A percentile compares a stretch with the other conserved stretches of the same genome.
phyloP scores from a whole-genome alignment of 2,113 vertebrate genomes.

The Aviceda subcristata region DNA sequence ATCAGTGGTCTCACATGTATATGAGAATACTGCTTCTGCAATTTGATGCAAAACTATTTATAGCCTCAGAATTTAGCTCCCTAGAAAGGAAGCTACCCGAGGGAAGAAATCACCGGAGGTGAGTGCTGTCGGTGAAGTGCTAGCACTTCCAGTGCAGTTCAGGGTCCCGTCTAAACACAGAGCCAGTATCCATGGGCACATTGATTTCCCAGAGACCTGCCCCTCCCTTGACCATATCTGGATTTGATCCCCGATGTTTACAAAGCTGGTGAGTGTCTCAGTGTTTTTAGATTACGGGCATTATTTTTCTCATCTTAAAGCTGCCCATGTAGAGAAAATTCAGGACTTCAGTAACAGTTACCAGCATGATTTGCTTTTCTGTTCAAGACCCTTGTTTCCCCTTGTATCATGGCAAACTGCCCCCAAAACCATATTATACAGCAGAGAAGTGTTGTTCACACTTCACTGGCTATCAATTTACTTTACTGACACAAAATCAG shows the following conservation, averaged over 20 bases:
- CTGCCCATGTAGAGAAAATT: constrained; percentile 74
- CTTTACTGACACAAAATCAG: too few relatives aligned
- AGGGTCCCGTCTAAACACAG: neutral
- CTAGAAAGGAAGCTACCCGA: neutral
- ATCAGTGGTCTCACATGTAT: neutral
- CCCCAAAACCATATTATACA: too few relatives aligned
- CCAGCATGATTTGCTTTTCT: too few relatives aligned
- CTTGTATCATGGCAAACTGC: too few relatives aligned
- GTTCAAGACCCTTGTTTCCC: too few relatives aligned
- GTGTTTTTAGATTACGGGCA: constrained; percentile 67
- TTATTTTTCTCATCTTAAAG: constrained; percentile 80
- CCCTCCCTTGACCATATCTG: neutral
- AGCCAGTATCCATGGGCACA: neutral
- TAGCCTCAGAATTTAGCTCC: neutral
- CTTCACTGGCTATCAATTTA: too few relatives aligned
- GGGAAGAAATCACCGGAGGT: neutral
- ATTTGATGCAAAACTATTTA: neutral
- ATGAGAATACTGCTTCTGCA: neutral
- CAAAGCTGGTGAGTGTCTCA: constrained; percentile 55
- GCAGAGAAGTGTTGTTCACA: too few relatives aligned
- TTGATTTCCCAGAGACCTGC: neutral
- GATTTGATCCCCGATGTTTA: constrained; percentile 8
- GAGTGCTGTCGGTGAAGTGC: accelerated
- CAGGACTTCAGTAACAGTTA: too few relatives aligned
- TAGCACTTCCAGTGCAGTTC: neutral